Base-by-base conservation (phyloP, 2,113 vertebrate genomes). In the Recurvirostra avosetta region DNA sequence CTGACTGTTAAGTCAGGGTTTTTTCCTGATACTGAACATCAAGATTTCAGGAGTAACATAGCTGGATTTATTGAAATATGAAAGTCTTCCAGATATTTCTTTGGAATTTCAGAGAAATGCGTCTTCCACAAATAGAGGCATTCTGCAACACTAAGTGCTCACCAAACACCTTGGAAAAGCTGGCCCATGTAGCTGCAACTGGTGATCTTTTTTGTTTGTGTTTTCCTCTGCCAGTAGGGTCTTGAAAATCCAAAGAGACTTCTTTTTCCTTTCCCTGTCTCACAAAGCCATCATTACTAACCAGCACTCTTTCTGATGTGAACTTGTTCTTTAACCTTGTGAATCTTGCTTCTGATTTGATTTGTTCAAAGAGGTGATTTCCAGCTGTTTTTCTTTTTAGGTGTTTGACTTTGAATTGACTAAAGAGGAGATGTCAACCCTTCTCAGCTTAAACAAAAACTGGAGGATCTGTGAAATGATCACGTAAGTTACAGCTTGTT, bases 341-440 rank as follows among this genome's bases (percentile, higher is more conserved):
- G 50, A 92, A 10, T 55, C 36, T 65, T 47, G 23, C n/a, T 86
- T 63, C 47, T 86, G 55, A 23, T 81, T 47, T 58, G 41, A 18
- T n/a, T 75, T 82, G 27, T 32, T 87, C 61, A 45, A 30, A 79
- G 25, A 45, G 11, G 36, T 71, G 17, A 83, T 40, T 71, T 75
- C 38, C 15, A 47, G 17, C 27, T 94, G 9, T 21, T 81, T 84
- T 13, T 70, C 52, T 65, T 91, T 5, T n/a, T 90, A 99, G 99
- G 99, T 99, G 81, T 99, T 99, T 98, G 99, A 99, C 96, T 99
- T 99, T 96, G 96, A 99, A 43, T 96, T 99, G 66, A 98, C 90
- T 52, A 97, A 97, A 5, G 98, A 98, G 32, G 99, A 99, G 29
- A 98, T 99, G 97, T 95, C 98, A 78, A 97, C 98, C 11, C 98